Base-by-base conservation (phyloP, 2,888 invertebrate species). In the Drosophila aldrichi region DNA sequence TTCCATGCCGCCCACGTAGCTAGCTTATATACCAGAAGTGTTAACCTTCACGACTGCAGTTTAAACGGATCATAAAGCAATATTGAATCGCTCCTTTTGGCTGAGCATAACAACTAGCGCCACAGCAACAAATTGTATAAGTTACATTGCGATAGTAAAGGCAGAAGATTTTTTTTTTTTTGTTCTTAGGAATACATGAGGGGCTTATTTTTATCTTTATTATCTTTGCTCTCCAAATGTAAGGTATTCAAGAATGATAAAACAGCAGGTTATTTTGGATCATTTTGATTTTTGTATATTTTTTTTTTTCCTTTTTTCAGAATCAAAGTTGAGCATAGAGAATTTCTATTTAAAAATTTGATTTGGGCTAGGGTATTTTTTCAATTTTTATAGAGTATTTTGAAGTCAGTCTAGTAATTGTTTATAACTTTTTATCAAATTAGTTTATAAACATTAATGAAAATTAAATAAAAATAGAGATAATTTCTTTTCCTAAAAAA, bases 21-120 rank as follows among this genome's bases (percentile, higher is more conserved):
- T 38, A 44, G 10, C 66, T 77, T 77, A 55, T 70, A 77, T 77
- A 77, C 36, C 44, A 14, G 2, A 44, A 29, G 10, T 7, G 6
- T 1, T 40, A 1, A 40, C 54, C 54, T 36, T 22, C n/a, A 32
- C 6, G 52, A 62, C 58, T 20, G 12, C 8, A 12, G 54, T 70
- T 77, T 77, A 56, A 14, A 38, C 43, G 49, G 29, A 36, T 18
- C 69, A 57, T 77, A 77, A 77, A 77, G 59, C 74, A 70, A 49
- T 74, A 74, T 77, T 63, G 78, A 58, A 54, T 25, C 51, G 51
- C 40, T 59, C 20, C 58, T 67, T 40, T 32, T 9, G 14, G 22
- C 18, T 1, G n/a, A 56, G n/a, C 62, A 61, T 58, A 65, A 40
- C 29, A 65, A 22, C 49, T 52, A 29, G 32, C 5, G 3, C 32